Evolutionary conservation across 1,140 invertebrate genomes (phyloP), one percentile per base, ranked within the genome.

Genomic region (Camponotus pennsylvanicus): DNA sequence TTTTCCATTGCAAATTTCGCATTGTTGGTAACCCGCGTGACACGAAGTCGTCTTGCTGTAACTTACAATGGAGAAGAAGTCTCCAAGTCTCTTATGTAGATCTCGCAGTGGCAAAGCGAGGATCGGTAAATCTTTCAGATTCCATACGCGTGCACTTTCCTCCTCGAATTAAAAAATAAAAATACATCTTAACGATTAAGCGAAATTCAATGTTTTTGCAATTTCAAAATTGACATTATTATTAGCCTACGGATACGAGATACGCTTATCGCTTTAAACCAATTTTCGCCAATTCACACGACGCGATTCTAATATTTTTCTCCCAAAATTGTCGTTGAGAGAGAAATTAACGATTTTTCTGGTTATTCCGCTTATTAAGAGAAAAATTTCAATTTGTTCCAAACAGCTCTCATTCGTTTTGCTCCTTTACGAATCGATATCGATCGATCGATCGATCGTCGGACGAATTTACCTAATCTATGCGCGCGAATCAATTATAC

Each of bases 21-120:
- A 92, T 93, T 93, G 90, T 92, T 80, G 86, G 91, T 91, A 93
- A 93, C 90, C 92, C 89, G 77, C 79, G 70, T 92, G 91, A 92
- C 92, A 92, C 89, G 85, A 27, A n/a, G 13, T 27, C 21, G 34
- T 45, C 21, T 42, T 42, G 27, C n/a, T 13, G 13, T 32, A 69
- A 45, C 55, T 83, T 49, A 18, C 4, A 34, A 64, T 42, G 18
- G 18, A 55, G 8, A 45, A 34, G 45, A 78, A 21, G 21, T 21
- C 21, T 32, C 73, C 13, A 34, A 75, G 34, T 21, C 15, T 45
- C 9, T 59, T 8, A 61, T 73, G 27, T 75, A 73, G 27, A 13
- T 61, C 40, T 42, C 3, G 11, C 2, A 52, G 4, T 42, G 49
- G 15, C 34, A 4, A 67, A 37, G 3, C 32, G 34, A 4, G 13